Base-by-base conservation (phyloP, 2,113 vertebrate genomes). In the Spermophilus dauricus region DNA sequence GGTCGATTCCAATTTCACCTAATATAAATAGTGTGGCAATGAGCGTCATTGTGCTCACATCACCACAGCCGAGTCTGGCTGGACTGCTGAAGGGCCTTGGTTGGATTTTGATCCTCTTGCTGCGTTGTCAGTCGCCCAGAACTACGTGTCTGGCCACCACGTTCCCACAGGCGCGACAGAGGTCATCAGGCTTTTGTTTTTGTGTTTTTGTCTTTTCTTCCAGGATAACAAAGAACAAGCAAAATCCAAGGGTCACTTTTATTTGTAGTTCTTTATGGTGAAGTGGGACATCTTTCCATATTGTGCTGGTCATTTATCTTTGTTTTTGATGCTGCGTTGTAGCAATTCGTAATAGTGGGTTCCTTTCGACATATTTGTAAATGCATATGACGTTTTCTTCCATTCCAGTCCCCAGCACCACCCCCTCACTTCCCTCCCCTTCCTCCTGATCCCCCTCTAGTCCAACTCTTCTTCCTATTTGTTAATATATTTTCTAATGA, bases 1-100 rank as follows among this genome's bases (percentile, higher is more conserved):
- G 96, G 90, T 98, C 96, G 97, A 98, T 97, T 98, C 97, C 94
- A 96, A 97, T 97, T 98, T 95, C 95, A 95, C 97, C 80, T 93
- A 70, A 97, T 96, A 97, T 97, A 97, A 98, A 97, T 97, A 97
- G 97, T 97, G 98, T 76, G 42, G 96, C 92, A 96, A 96, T 90
- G 95, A 97, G 96, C 95, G 85, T 96, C 85, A 92, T 37, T 53
- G 92, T 72, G 81, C 76, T 73, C 61, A 48, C 90, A 70, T 97
- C 94, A 92, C 76, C 67, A 65, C 2, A 34, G 72, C 84, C 42
- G 86, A 37, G 45, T 76, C 87, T 20, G 42, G 90, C 18, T 30
- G 22, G 83, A 51, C 7, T 48, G 53, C 37, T 12, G 26, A 45
- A 63, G 6, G 18, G 58, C 86, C 37, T 89, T 34, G 53, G 95